These are phyloP conservation scores for Eueides isabella DNA, from an alignment of 1,140 invertebrate genomes.

Conservation along the genomic window DNA sequence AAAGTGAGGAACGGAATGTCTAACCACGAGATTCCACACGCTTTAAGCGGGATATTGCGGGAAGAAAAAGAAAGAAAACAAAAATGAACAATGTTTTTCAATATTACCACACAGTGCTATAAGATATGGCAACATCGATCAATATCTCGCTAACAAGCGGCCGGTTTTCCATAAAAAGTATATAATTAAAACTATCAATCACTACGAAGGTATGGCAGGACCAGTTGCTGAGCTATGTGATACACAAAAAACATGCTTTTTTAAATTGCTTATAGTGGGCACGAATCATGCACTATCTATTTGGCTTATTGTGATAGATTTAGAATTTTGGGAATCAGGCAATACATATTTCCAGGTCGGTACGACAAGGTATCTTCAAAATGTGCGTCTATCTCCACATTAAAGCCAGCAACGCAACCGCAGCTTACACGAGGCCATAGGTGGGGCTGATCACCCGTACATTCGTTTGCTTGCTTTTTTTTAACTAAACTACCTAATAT, in stretches of 20 bases:
- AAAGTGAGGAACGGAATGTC: neutral
- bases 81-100: neutral
- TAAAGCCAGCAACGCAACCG: too few species aligned
- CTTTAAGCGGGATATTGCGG: neutral
- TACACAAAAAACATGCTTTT: neutral
- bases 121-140: constrained; percentile 21
- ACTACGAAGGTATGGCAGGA: constrained; percentile 16
- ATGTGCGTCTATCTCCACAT: too few species aligned
- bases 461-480: too few species aligned
- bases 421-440: too few species aligned
- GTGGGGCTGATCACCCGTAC: too few species aligned
- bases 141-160: constrained; percentile 44
- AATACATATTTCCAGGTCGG: too few species aligned
- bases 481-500: too few species aligned
- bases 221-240: neutral
- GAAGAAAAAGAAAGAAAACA: neutral
- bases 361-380: too few species aligned
- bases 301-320: too few species aligned
- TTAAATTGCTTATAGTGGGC: neutral
- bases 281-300: neutral
- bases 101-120: neutral
- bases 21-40: neutral
- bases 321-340: too few species aligned
- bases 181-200: constrained; percentile 51
- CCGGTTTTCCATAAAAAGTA: constrained; percentile 51